These are phyloP conservation scores for Sinotaia quadrata DNA, from an alignment of 2,888 invertebrate species.

Conservation along the genomic window DNA sequence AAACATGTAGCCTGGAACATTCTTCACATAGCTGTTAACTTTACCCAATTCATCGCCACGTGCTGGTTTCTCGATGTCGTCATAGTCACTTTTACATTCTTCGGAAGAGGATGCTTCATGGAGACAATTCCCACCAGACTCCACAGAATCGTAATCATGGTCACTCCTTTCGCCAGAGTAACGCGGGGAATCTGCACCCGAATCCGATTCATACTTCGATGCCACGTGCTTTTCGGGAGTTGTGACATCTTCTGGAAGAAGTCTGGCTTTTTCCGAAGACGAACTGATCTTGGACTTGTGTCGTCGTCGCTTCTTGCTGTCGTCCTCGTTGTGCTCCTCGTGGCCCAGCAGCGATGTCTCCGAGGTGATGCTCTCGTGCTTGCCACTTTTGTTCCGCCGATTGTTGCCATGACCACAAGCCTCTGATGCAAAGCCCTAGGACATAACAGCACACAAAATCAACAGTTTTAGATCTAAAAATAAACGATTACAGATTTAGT, in stretches of 20 bases:
- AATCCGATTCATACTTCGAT: neutral
- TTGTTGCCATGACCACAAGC: neutral
- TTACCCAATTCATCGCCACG: no score
- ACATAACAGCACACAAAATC: no score
- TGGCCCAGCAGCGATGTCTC: slow-evolving; percentile 25
- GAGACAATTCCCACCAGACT: slow-evolving; percentile 2
- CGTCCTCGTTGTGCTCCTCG: slow-evolving; percentile 4
- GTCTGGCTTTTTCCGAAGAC: slow-evolving; percentile 9
- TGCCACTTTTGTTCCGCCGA: slow-evolving; percentile 11
- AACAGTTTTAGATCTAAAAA: no score
- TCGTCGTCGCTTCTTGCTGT: slow-evolving; percentile 17
- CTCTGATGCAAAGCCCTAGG: no score
- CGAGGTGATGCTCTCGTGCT: slow-evolving; percentile 29
- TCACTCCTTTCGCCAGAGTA: slow-evolving; percentile 24
- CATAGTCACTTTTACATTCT: no score
- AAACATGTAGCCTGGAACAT: no score
- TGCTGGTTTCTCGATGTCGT: no score
- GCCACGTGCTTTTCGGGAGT: neutral
- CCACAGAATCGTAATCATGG: slow-evolving; percentile 25
- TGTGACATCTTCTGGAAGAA: slow-evolving; percentile 8
- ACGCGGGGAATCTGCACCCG: slow-evolving; percentile 5
- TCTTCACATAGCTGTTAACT: no score
- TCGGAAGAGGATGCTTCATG: no score
- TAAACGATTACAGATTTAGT: no score
- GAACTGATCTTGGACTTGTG: slow-evolving; percentile 7